Evolutionary conservation across 53 echinoderm and acorn worm genomes (phyloP).

Genomic region (Mesocentrotus franciscanus): DNA sequence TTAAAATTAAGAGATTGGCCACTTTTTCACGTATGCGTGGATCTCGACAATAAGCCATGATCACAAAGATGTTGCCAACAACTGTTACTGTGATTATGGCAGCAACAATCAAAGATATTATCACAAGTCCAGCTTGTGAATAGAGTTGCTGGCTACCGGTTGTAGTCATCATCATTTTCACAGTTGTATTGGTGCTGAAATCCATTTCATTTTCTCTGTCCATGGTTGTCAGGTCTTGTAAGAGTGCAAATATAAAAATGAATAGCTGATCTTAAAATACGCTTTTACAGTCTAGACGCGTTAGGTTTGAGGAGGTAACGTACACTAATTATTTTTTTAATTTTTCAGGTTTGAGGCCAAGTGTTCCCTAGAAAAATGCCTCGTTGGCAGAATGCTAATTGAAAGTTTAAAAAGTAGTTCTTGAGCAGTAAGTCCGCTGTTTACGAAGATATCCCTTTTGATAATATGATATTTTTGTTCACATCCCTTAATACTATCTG

Average conservation of each 20-base stretch:
- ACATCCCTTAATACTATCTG: too few species aligned
- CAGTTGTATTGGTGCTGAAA: neutral
- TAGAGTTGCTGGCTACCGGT: too few species aligned
- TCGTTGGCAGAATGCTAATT: neutral
- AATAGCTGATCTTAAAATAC: too few species aligned
- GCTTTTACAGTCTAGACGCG: too few species aligned
- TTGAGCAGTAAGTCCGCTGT: neutral
- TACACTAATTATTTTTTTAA: too few species aligned
- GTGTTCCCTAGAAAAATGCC: neutral
- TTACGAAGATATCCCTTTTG: too few species aligned
- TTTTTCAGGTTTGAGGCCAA: neutral
- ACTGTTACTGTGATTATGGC: conserved; percentile 76
- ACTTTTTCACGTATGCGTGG: conserved; percentile 72
- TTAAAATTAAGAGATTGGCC: conserved; percentile 79
- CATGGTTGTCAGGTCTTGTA: neutral
- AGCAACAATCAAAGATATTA: neutral
- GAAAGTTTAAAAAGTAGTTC: neutral
- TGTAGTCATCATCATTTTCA: neutral
- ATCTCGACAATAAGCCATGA: conserved; percentile 73
- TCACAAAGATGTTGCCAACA: conserved; percentile 77
- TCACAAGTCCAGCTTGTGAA: neutral
- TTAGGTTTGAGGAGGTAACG: too few species aligned
- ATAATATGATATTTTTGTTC: too few species aligned
- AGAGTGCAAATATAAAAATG: neutral
- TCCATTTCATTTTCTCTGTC: neutral